Evolutionary conservation across 2,113 vertebrate genomes (phyloP).

Genomic region (Nothobranchius kuhntae): DNA sequence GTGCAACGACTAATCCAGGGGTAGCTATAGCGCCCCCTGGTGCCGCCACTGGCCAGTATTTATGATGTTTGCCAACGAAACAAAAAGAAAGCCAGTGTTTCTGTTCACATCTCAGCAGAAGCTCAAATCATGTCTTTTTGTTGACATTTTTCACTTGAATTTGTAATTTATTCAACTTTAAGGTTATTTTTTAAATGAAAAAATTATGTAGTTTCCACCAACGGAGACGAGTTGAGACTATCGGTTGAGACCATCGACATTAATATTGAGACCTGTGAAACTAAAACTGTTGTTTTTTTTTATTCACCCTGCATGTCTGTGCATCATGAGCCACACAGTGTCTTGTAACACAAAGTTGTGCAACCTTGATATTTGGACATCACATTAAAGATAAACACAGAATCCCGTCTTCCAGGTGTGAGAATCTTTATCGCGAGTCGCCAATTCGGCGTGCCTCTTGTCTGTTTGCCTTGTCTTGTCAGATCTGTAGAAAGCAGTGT

Average conservation of each 20-base stretch:
- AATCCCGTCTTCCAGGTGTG: not conserved
- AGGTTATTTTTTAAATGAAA: not conserved
- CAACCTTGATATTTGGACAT: not conserved
- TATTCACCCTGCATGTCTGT: slow-evolving; percentile 1
- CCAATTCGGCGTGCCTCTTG: too few species aligned
- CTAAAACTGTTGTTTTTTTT: not conserved
- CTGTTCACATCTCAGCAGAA: not conserved
- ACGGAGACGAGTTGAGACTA: not conserved
- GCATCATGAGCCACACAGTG: not conserved
- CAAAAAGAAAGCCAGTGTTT: not conserved
- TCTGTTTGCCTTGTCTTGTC: too few species aligned
- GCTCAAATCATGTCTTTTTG: not conserved
- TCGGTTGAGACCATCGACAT: too few species aligned
- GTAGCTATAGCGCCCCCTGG: too few species aligned
- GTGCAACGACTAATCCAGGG: too few species aligned
- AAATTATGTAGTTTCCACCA: not conserved
- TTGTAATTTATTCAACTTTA: slow-evolving; percentile 24
- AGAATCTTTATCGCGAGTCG: not conserved
- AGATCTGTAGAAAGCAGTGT: too few species aligned
- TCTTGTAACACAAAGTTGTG: slow-evolving; percentile 1
- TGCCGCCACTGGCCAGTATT: not conserved
- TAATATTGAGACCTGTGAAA: slow-evolving; percentile 10
- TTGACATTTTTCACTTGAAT: not conserved
- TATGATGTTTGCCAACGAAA: not conserved
- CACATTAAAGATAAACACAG: not conserved